Conservation (phyloP, 2,113 vertebrate genomes). For the Accipiter virgatus region DNA sequence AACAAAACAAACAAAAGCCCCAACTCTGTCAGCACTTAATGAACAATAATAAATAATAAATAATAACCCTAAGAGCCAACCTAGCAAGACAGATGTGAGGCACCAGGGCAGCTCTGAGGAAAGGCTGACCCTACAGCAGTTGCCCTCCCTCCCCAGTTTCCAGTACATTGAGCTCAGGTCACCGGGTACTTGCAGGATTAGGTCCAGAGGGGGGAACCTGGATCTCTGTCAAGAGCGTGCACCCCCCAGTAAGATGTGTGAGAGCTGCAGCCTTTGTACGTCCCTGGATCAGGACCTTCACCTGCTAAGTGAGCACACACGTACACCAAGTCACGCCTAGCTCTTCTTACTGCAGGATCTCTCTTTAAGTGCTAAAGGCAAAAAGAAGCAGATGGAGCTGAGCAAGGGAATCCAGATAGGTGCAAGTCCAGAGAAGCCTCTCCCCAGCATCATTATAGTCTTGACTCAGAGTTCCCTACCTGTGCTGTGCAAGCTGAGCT, state of each 20-base stretch:
- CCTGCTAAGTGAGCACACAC: background rate
- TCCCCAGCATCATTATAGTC: background rate
- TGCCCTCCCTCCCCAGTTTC: background rate
- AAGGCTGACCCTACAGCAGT: background rate
- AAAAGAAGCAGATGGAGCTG: constrained; percentile 21
- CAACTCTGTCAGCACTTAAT: constrained; percentile 13
- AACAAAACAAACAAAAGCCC: constrained; percentile 59
- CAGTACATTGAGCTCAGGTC: background rate
- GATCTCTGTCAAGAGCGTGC: background rate
- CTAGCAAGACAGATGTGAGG: background rate
- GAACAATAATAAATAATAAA: constrained; percentile 58
- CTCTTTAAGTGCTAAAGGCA: background rate
- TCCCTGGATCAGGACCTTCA: background rate
- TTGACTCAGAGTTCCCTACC: background rate
- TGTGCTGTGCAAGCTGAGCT: background rate
- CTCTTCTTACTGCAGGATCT: background rate
- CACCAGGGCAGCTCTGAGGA: background rate
- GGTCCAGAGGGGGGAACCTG: background rate
- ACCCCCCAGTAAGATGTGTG: background rate
- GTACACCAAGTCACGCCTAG: background rate
- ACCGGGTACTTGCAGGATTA: background rate
- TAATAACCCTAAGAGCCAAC: constrained; percentile 9
- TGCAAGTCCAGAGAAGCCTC: background rate
- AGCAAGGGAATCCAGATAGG: background rate
- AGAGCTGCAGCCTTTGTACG: background rate